Percentiles rank a stretch among this genome's conserved stretches.
Evolutionary conservation across 23 tunicate species (phyloP).

Genomic region (Ciona savignyi): DNA sequence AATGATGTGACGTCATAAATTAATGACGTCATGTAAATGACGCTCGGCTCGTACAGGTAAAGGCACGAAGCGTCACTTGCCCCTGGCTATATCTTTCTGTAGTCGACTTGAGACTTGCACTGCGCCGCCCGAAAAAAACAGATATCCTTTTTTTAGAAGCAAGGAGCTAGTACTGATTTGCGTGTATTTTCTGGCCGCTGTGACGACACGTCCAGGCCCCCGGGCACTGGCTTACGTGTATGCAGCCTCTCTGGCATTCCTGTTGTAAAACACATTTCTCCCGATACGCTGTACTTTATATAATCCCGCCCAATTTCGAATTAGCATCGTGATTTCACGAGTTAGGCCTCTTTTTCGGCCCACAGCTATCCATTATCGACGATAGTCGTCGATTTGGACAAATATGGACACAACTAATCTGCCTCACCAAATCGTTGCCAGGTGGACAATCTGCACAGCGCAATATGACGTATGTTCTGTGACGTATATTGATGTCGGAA

Average conservation of each 20-base stretch:
- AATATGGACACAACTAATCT: no score
- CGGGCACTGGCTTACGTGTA: neutral
- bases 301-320: neutral
- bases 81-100: neutral
- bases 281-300: neutral
- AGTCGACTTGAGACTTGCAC: slow-evolving; percentile 1
- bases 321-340: neutral
- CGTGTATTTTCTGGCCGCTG: neutral
- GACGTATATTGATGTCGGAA: neutral
- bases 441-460: neutral
- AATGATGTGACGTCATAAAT: neutral
- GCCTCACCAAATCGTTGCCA: no score
- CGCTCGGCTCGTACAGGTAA: neutral
- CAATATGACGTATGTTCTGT: neutral
- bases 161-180: neutral
- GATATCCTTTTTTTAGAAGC: neutral
- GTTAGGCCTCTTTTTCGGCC: neutral
- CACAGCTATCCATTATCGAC: no score
- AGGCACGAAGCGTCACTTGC: neutral
- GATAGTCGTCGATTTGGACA: no score
- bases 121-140: neutral
- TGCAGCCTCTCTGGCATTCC: neutral
- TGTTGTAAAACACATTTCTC: neutral
- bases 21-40: neutral
- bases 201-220: neutral